Evolutionary conservation across 2,888 invertebrate genomes (phyloP).

Genomic region (Saturnia pavonia): DNA sequence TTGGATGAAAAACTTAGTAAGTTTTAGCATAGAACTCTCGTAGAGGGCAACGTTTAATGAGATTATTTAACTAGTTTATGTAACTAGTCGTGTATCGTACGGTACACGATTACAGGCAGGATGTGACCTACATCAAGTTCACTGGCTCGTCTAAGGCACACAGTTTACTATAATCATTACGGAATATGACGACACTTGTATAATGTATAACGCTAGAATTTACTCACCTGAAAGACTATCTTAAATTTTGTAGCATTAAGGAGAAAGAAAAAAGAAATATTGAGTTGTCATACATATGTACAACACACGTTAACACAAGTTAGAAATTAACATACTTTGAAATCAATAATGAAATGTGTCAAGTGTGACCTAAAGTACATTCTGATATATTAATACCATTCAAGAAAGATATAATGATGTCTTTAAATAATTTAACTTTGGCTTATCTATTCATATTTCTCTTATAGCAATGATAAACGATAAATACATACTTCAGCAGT

Average conservation of each 20-base stretch:
- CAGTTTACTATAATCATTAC: constrained; percentile 4
- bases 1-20: constrained; percentile 8
- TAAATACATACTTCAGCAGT: neutral
- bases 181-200: neutral
- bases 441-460: no score
- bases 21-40: neutral
- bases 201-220: neutral
- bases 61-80: constrained; percentile 18
- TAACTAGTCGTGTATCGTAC: constrained; percentile 9
- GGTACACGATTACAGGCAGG: constrained; percentile 19
- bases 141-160: constrained; percentile 21
- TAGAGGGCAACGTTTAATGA: constrained; percentile 12
- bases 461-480: no score
- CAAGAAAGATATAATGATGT: no score
- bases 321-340: neutral
- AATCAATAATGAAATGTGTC: neutral
- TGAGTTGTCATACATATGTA: no score
- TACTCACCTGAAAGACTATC: neutral
- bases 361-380: no score
- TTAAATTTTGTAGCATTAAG: neutral
- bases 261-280: no score
- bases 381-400: no score
- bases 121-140: constrained; percentile 30
- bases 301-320: neutral
- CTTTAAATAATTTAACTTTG: no score